Conservation (phyloP, 2,113 vertebrate genomes). For the Cheilinus undulatus region DNA sequence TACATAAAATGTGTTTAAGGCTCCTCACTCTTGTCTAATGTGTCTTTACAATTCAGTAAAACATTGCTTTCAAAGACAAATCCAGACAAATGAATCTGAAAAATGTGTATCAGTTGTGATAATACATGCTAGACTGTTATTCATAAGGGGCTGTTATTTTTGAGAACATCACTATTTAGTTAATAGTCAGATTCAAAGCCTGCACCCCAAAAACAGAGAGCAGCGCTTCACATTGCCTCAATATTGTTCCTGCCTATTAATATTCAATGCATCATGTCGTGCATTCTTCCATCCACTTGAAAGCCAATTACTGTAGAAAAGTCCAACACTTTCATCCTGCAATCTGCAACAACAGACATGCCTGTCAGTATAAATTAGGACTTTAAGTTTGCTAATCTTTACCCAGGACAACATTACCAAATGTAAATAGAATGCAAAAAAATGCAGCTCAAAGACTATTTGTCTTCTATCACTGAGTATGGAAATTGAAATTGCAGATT, state of each 20-base stretch:
- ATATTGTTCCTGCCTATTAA: constrained; percentile 61
- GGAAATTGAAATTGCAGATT: constrained; percentile 25
- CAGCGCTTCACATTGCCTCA: constrained; percentile 35
- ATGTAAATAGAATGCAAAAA: constrained; percentile 38
- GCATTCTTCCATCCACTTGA: constrained; percentile 71
- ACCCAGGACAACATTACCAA: constrained; percentile 27
- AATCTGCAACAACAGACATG: constrained; percentile 68
- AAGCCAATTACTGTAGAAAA: constrained; percentile 75
- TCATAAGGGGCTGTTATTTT: background rate
- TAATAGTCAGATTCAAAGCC: constrained; percentile 48
- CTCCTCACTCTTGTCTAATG: background rate
- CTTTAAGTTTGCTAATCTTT: constrained; percentile 59
- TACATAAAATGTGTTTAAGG: background rate
- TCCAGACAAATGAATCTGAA: background rate
- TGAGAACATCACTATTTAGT: constrained; percentile 20
- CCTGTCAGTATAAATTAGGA: constrained; percentile 45
- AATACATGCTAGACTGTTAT: background rate
- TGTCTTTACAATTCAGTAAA: background rate
- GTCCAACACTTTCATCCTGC: constrained; percentile 62
- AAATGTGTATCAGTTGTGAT: background rate
- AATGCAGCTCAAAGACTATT: constrained; percentile 29
- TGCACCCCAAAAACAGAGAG: constrained; percentile 25
- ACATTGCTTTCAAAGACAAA: background rate
- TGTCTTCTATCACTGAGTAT: constrained; percentile 6
- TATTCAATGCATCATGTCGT: constrained; percentile 70